These are phyloP conservation scores for Nerophis ophidion DNA, from an alignment of 2,113 vertebrate genomes.

Conservation along the genomic window DNA sequence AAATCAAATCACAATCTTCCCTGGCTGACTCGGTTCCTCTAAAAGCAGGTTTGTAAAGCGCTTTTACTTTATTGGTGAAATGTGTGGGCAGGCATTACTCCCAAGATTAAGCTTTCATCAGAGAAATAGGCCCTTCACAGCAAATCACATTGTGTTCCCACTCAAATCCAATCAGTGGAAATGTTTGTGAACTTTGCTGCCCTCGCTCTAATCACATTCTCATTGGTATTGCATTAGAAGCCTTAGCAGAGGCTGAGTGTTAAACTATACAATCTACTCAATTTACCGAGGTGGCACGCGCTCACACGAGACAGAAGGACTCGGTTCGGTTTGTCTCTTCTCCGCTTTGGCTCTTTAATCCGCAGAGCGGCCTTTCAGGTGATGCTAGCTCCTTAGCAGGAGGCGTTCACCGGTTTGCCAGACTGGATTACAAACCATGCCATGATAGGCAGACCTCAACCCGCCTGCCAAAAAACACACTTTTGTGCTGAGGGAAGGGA, in stretches of 20 bases:
- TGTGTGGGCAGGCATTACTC: constrained; percentile 33
- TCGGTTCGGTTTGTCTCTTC: constrained; percentile 16
- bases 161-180: constrained; percentile 48
- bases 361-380: constrained; percentile 23
- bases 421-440: constrained; percentile 36
- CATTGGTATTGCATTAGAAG: constrained; percentile 38
- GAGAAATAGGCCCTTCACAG: constrained; percentile 29
- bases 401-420: constrained; percentile 37
- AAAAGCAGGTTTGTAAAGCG: constrained; percentile 63
- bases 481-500: not conserved
- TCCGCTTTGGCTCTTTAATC: constrained; percentile 20
- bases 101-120: constrained; percentile 57
- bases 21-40: constrained; percentile 53
- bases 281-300: constrained; percentile 21
- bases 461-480: not conserved
- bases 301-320: constrained; percentile 9
- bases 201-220: constrained; percentile 42
- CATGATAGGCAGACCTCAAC: constrained; percentile 1
- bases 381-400: constrained; percentile 27
- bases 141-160: constrained; percentile 50
- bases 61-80: constrained; percentile 50
- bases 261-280: constrained; percentile 30
- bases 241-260: constrained; percentile 11
- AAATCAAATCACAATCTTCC: constrained; percentile 23
- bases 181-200: constrained; percentile 43